Percentiles rank a stretch among this genome's conserved stretches.
phyloP scores from a whole-genome alignment of 2,888 invertebrate species.

The Meta bourneti region DNA sequence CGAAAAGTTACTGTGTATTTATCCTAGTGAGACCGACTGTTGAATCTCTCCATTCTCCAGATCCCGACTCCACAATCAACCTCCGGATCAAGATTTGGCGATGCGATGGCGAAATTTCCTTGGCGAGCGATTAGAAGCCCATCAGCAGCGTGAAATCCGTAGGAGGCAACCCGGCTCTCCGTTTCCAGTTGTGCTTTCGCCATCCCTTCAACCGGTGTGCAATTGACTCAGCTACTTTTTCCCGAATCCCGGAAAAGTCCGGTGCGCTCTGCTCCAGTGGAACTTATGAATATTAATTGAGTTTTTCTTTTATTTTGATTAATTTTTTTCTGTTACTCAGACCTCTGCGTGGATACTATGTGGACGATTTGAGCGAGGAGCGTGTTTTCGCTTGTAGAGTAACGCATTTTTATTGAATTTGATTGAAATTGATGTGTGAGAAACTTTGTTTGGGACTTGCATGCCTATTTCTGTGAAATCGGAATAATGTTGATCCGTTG shows the following conservation, averaged over 20 bases:
- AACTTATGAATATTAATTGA: not conserved
- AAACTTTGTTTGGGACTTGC: too few relatives aligned
- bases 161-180: slow-evolving; percentile 35
- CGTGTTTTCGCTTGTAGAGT: not conserved
- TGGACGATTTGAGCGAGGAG: not conserved
- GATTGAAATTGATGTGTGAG: not conserved
- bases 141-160: not conserved
- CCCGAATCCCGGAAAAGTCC: slow-evolving; percentile 7
- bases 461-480: too few relatives aligned
- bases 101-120: slow-evolving; percentile 36
- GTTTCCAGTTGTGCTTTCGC: slow-evolving; percentile 47
- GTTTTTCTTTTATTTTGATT: not conserved
- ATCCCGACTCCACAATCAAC: not conserved
- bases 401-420: too few relatives aligned
- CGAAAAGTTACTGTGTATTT: too few relatives aligned
- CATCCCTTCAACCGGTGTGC: slow-evolving; percentile 37
- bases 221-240: slow-evolving; percentile 23
- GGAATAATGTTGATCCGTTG: too few relatives aligned
- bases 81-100: slow-evolving; percentile 38
- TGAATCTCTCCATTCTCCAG: slow-evolving; percentile 19
- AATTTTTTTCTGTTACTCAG: too few relatives aligned
- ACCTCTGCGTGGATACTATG: not conserved
- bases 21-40: not conserved
- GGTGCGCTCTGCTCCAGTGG: not conserved
- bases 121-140: slow-evolving; percentile 49